Conservation (phyloP, 2,888 invertebrate genomes). For the Onthophagus sagittarius region DNA sequence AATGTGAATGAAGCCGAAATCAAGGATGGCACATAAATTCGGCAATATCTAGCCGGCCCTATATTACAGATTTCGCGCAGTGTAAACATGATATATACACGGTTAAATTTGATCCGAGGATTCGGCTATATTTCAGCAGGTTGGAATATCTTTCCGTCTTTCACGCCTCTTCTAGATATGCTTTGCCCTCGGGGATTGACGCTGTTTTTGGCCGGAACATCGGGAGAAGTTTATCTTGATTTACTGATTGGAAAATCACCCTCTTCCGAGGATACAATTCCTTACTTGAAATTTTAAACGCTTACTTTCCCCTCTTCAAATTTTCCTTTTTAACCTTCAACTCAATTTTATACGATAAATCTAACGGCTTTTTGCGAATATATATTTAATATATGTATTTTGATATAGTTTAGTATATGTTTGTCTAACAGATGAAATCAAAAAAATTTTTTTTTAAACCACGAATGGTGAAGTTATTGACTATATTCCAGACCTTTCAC, state of each 20-base stretch:
- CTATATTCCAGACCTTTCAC: no score
- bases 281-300: constrained; percentile 9
- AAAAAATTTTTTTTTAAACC: no score
- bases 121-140: constrained; percentile 35
- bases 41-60: constrained; percentile 31
- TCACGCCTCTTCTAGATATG: constrained; percentile 31
- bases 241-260: constrained; percentile 41
- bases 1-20: constrained; percentile 31
- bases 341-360: neutral
- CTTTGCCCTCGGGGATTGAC: constrained; percentile 33
- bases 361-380: neutral
- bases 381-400: no score
- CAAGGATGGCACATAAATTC: constrained; percentile 35
- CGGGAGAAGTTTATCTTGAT: constrained; percentile 41
- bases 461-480: no score
- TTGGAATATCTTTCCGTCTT: constrained; percentile 33
- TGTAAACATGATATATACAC: constrained; percentile 38
- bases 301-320: neutral
- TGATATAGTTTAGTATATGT: no score
- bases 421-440: no score
- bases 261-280: constrained; percentile 15
- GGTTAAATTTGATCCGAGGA: constrained; percentile 35
- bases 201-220: constrained; percentile 40
- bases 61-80: constrained; percentile 35
- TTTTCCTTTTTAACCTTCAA: neutral